These are phyloP conservation scores for Latrodectus elegans DNA, from an alignment of 2,888 invertebrate species.

Conservation along the genomic window DNA sequence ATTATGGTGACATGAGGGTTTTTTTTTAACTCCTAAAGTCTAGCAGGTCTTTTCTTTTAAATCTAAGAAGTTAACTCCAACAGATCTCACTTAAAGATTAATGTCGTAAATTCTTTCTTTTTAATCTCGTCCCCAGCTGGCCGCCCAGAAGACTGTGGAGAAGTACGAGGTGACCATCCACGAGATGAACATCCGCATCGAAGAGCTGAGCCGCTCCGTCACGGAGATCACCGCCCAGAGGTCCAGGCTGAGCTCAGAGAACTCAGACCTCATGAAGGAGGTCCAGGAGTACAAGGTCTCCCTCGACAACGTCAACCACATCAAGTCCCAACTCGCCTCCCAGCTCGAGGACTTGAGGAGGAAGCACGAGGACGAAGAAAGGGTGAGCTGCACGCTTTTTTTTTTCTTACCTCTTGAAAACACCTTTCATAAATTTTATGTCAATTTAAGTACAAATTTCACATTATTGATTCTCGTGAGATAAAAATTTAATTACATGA, in stretches of 20 bases:
- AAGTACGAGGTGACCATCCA: slow-evolving; percentile 92
- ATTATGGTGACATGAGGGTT: no score
- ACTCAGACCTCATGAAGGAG: slow-evolving; percentile 93
- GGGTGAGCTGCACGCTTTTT: slow-evolving; percentile 76
- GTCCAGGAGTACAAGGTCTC: slow-evolving; percentile 97
- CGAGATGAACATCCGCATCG: slow-evolving; percentile 95
- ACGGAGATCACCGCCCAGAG: slow-evolving; percentile 97
- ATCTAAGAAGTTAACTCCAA: no score
- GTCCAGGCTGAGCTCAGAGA: slow-evolving; percentile 80
- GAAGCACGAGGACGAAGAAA: slow-evolving; percentile 96
- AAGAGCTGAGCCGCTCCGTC: slow-evolving; percentile 96
- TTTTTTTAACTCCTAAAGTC: no score
- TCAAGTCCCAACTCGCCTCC: slow-evolving; percentile 90
- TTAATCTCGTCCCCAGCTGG: slow-evolving; percentile 73
- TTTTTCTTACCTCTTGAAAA: no score
- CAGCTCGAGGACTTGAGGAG: slow-evolving; percentile 96
- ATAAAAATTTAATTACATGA: no score
- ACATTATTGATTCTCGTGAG: no score
- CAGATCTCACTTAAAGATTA: no score
- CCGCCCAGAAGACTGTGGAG: slow-evolving; percentile 82
- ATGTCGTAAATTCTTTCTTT: no score
- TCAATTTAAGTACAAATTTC: no score
- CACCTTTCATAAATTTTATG: no score
- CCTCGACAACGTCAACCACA: slow-evolving; percentile 92
- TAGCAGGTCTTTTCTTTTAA: no score